These are phyloP conservation scores for Euphonia xanthogaster DNA, from an alignment of 2,797 vertebrate species.

Conservation along the genomic window DNA sequence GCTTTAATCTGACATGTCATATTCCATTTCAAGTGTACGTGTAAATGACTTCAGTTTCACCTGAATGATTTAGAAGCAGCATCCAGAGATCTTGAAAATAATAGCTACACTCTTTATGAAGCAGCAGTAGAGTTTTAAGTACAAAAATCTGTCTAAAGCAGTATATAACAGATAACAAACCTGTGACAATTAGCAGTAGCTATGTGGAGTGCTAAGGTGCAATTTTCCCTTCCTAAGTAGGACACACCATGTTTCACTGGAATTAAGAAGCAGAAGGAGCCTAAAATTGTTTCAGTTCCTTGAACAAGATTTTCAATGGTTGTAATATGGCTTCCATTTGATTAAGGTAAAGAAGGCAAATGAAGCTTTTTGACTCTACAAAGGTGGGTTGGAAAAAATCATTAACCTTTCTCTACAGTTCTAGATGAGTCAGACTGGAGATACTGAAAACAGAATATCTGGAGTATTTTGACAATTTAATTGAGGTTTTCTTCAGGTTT, in stretches of 20 bases:
- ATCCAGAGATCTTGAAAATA: not conserved
- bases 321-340: not conserved
- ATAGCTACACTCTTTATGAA: not conserved
- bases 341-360: not conserved
- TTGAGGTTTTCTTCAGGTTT: not conserved
- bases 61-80: not conserved
- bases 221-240: not conserved
- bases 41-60: not conserved
- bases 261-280: not conserved
- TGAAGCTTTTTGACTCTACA: not conserved
- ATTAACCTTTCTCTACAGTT: not conserved
- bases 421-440: not conserved
- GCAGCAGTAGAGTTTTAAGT: not conserved
- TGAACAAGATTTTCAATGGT: not conserved
- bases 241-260: not conserved
- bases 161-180: not conserved
- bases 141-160: not conserved
- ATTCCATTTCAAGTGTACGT: not conserved
- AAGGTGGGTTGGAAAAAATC: not conserved
- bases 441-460: not conserved
- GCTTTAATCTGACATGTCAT: not conserved
- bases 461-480: not conserved
- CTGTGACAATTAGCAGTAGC: not conserved
- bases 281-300: not conserved
- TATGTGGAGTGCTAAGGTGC: not conserved